phyloP scores from a whole-genome alignment of 2,888 invertebrate genomes.

The Nomada ruficornis region DNA sequence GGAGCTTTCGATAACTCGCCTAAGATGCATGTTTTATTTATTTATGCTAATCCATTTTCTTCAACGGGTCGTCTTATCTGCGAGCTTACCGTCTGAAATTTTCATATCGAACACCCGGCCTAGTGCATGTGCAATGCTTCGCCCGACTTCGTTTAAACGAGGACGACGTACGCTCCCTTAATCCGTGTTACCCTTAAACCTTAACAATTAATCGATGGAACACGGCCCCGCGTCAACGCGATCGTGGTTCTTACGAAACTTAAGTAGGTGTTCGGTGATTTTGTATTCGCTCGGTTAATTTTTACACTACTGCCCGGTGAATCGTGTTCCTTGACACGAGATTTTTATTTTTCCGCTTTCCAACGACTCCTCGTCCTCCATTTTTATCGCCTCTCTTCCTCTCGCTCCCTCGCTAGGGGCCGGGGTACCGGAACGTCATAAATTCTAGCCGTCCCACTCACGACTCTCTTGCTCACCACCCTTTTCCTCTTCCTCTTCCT shows the following conservation, averaged over 20 bases:
- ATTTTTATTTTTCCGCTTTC: slow-evolving; percentile 57
- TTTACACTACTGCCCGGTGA: slow-evolving; percentile 34
- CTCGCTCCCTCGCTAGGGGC: slow-evolving; percentile 46
- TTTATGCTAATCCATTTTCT: slow-evolving; percentile 77
- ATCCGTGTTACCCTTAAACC: background rate
- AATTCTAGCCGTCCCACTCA: slow-evolving; percentile 65
- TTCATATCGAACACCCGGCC: slow-evolving; percentile 72
- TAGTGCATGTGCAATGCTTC: no score
- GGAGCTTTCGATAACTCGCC: slow-evolving; percentile 20
- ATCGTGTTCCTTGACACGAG: slow-evolving; percentile 32
- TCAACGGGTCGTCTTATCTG: slow-evolving; percentile 34
- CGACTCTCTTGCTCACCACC: slow-evolving; percentile 52
- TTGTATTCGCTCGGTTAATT: slow-evolving; percentile 20
- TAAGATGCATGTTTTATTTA: slow-evolving; percentile 79
- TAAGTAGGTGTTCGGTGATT: background rate
- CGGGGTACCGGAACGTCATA: slow-evolving; percentile 71
- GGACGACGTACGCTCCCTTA: background rate
- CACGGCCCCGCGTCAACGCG: background rate
- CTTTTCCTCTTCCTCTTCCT: slow-evolving; percentile 30
- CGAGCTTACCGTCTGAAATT: slow-evolving; percentile 78
- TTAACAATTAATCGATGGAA: background rate
- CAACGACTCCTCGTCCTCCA: slow-evolving; percentile 31
- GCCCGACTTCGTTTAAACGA: background rate
- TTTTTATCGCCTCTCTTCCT: slow-evolving; percentile 1
- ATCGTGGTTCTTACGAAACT: background rate